A percentile compares a stretch with the other conserved stretches of the same genome.
Evolutionary conservation across 2,797 vertebrate species (phyloP).

Genomic region (Antrozous pallidus): DNA sequence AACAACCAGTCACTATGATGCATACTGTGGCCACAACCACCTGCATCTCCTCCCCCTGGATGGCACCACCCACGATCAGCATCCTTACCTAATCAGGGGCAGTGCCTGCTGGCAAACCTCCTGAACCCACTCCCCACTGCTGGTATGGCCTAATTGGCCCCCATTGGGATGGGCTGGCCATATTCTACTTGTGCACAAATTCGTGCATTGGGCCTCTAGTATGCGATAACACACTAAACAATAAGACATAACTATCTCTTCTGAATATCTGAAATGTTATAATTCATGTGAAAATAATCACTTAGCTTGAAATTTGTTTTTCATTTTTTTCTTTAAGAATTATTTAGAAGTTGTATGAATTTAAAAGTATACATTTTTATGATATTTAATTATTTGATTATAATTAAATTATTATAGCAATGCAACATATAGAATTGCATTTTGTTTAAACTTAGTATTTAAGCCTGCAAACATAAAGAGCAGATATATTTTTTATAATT

Average conservation of each 20-base stretch:
- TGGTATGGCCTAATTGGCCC: too few relatives aligned
- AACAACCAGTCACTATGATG: too few relatives aligned
- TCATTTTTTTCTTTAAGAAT: neutral
- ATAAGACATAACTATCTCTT: neutral
- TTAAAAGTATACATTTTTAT: neutral
- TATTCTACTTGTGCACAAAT: too few relatives aligned
- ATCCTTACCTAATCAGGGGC: too few relatives aligned
- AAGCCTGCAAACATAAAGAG: neutral
- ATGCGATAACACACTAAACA: neutral
- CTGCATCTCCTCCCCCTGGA: too few relatives aligned
- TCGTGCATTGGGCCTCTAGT: neutral
- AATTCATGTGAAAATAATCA: neutral
- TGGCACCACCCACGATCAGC: rapidly evolving
- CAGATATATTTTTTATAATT: neutral
- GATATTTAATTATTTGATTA: neutral
- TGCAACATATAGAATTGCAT: neutral
- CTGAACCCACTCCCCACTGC: too few relatives aligned
- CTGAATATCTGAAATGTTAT: neutral
- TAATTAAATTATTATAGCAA: neutral
- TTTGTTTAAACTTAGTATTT: neutral
- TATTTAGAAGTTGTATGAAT: neutral
- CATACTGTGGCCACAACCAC: too few relatives aligned
- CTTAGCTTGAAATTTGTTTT: neutral
- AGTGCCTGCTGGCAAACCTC: too few relatives aligned
- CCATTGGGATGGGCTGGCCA: too few relatives aligned